Evolutionary conservation across 1,140 invertebrate genomes (phyloP).

Genomic region (Drosophila albomicans): DNA sequence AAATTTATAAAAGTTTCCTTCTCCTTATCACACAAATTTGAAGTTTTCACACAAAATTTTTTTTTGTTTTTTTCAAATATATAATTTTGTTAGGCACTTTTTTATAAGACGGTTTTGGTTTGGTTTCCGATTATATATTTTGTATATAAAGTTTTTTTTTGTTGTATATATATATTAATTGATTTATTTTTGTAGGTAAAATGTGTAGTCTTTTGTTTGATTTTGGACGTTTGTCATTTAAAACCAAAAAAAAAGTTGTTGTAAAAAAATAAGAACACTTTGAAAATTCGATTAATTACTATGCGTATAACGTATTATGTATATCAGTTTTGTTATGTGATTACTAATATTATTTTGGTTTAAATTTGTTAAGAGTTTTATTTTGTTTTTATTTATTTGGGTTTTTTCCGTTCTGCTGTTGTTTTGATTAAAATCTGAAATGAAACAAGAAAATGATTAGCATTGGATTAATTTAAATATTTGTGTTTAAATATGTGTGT

Average conservation of each 20-base stretch:
- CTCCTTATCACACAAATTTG: conserved; percentile 31
- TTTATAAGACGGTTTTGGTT: conserved; percentile 77
- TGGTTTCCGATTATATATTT: conserved; percentile 56
- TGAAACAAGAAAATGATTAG: background rate
- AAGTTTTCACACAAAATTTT: conserved; percentile 33
- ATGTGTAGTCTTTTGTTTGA: conserved; percentile 38
- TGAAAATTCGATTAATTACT: conserved; percentile 36
- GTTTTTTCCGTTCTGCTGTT: conserved; percentile 25
- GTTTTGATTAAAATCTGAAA: conserved; percentile 62
- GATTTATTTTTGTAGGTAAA: conserved; percentile 19
- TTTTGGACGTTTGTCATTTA: conserved; percentile 45
- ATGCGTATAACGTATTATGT: conserved; percentile 29
- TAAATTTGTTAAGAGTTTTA: conserved; percentile 46
- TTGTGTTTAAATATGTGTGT: too few species aligned
- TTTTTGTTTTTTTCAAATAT: conserved; percentile 4
- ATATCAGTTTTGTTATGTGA: conserved; percentile 25
- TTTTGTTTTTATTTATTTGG: conserved; percentile 36
- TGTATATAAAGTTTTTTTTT: conserved; percentile 22
- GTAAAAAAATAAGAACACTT: conserved; percentile 39
- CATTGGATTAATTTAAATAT: background rate
- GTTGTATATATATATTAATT: conserved; percentile 10
- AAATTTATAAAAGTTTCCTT: background rate
- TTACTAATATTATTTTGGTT: conserved; percentile 48
- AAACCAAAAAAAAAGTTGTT: conserved; percentile 7
- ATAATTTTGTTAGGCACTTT: conserved; percentile 64